Percentiles rank a stretch among this genome's conserved stretches.
Evolutionary conservation across 2,113 vertebrate genomes (phyloP).

Genomic region (Arvicanthis niloticus): DNA sequence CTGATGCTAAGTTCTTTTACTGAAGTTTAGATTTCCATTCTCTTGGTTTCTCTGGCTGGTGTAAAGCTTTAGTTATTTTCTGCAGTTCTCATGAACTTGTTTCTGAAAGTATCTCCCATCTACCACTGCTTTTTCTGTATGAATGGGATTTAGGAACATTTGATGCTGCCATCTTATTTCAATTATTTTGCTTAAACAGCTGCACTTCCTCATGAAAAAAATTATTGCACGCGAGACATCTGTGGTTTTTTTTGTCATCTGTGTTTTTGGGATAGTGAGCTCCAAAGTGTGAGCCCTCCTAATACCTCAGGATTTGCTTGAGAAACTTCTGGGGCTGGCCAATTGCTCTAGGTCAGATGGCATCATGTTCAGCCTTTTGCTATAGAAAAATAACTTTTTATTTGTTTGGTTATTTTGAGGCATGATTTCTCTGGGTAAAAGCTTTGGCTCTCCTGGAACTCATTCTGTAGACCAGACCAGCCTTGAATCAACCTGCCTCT

Average conservation of each 20-base stretch:
- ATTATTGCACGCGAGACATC: background rate
- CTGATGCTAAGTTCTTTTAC: background rate
- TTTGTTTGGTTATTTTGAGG: background rate
- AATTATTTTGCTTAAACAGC: background rate
- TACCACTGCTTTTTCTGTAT: background rate
- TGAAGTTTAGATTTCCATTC: background rate
- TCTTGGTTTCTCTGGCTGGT: background rate
- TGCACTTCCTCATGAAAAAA: background rate
- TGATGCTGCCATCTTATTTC: background rate
- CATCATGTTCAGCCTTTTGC: background rate
- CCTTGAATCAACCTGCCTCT: background rate
- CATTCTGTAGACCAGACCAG: background rate
- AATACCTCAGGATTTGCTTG: background rate
- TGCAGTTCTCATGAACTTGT: background rate
- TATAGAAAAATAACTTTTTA: background rate
- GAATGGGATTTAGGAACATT: background rate
- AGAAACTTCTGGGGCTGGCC: background rate
- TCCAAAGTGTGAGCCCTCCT: background rate
- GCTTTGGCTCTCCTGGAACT: background rate
- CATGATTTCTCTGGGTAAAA: background rate
- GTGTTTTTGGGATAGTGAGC: background rate
- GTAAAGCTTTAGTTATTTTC: background rate
- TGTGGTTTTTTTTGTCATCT: background rate
- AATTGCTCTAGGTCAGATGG: background rate
- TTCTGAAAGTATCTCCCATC: background rate